A percentile compares a stretch with the other conserved stretches of the same genome.
phyloP scores from a whole-genome alignment of 2,888 invertebrate genomes.

The Seira ritae region DNA sequence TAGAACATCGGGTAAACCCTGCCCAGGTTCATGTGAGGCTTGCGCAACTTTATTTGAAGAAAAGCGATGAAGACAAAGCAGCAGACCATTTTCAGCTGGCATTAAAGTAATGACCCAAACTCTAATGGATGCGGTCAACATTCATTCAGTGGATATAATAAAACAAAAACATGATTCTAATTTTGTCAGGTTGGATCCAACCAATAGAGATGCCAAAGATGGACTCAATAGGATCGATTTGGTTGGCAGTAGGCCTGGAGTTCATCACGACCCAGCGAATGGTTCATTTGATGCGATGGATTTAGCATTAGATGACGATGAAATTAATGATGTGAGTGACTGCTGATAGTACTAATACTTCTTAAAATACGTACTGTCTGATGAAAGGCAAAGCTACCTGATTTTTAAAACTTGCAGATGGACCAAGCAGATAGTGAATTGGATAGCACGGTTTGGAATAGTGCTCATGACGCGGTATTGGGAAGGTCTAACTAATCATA shows the following conservation, averaged over 20 bases:
- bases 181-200: conserved; percentile 80
- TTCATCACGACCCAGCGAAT: conserved; percentile 55
- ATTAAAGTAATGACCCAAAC: conserved; percentile 78
- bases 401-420: too few species aligned
- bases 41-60: conserved; percentile 81
- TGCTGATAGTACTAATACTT: too few species aligned
- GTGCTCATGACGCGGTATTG: conserved; percentile 55
- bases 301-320: conserved; percentile 69
- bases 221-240: conserved; percentile 81
- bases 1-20: conserved; percentile 78
- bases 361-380: conserved; percentile 6
- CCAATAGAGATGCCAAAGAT: conserved; percentile 81
- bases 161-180: background rate
- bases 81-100: conserved; percentile 83
- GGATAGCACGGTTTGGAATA: conserved; percentile 61
- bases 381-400: background rate
- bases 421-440: conserved; percentile 67
- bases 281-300: conserved; percentile 69
- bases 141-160: conserved; percentile 70
- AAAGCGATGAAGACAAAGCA: conserved; percentile 83
- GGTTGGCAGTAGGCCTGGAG: conserved; percentile 75
- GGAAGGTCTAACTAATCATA: conserved; percentile 41
- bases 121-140: too few species aligned
- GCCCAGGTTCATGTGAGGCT: conserved; percentile 82
- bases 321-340: conserved; percentile 59